These are phyloP conservation scores for Ptiloglossa arizonensis DNA, from an alignment of 1,140 invertebrate species.

Conservation along the genomic window DNA sequence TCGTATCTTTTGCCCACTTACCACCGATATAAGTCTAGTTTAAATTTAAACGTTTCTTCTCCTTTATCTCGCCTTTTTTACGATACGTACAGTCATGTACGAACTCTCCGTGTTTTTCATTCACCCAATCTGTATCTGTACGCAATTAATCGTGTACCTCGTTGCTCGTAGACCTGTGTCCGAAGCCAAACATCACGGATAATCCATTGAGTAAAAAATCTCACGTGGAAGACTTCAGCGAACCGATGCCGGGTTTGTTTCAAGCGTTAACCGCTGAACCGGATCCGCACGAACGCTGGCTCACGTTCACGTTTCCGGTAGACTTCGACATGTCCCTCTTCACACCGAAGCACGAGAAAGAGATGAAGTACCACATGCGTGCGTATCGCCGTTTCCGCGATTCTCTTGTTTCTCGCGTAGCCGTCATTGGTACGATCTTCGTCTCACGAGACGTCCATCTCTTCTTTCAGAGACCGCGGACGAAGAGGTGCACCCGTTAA, in stretches of 20 bases:
- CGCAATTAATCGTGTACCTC: no score
- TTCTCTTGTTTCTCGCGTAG: no score
- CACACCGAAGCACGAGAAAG: constrained; percentile 83
- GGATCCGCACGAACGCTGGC: constrained; percentile 88
- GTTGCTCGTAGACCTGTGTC: constrained; percentile 90
- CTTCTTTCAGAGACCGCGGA: constrained; percentile 84
- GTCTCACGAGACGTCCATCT: not conserved
- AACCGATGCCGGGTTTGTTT: constrained; percentile 92
- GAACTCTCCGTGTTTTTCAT: no score
- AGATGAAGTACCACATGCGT: constrained; percentile 87
- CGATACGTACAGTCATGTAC: no score
- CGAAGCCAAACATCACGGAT: constrained; percentile 90
- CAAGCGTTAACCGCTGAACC: constrained; percentile 90
- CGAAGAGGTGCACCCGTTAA: constrained; percentile 82
- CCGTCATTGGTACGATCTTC: not conserved
- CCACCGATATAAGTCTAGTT: no score
- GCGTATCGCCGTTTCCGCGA: constrained; percentile 73
- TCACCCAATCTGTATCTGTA: no score
- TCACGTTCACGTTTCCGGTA: constrained; percentile 89
- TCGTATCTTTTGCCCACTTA: no score
- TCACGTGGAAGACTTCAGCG: constrained; percentile 92
- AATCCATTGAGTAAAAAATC: constrained; percentile 89
- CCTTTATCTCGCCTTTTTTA: no score
- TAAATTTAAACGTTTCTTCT: no score
- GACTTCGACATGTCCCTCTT: constrained; percentile 85